These are phyloP conservation scores for Drosophila leontia DNA, from an alignment of 1,140 invertebrate genomes.

Conservation along the genomic window DNA sequence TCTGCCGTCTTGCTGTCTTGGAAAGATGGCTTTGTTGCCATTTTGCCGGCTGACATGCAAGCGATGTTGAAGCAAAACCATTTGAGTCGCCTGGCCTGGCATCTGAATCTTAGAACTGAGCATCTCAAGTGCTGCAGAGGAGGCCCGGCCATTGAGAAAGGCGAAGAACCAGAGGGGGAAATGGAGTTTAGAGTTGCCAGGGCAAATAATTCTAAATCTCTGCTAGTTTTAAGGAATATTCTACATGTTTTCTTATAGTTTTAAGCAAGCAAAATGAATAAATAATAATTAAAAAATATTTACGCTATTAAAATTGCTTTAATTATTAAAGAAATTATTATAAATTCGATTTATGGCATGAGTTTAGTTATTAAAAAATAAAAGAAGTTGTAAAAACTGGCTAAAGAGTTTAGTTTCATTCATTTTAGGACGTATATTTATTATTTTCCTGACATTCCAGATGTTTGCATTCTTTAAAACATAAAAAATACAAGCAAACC, in stretches of 20 bases:
- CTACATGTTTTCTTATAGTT: not conserved
- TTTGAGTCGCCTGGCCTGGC: conserved; percentile 33
- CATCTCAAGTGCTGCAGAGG: conserved; percentile 40
- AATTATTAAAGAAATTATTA: not conserved
- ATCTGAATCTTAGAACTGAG: conserved; percentile 38
- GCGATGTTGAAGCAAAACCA: conserved; percentile 45
- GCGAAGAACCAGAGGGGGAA: not conserved
- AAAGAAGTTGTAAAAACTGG: not conserved
- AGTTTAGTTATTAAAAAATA: not conserved
- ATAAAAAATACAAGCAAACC: not conserved
- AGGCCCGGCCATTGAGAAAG: not conserved
- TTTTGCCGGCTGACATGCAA: conserved; percentile 65
- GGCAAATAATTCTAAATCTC: not conserved
- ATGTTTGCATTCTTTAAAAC: not conserved
- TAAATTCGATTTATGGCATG: not conserved
- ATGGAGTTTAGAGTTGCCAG: conserved; percentile 29
- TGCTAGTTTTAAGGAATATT: not conserved
- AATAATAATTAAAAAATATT: no score
- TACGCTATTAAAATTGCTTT: not conserved
- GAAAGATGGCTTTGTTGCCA: conserved; percentile 69
- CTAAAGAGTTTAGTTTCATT: not conserved
- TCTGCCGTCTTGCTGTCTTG: not conserved
- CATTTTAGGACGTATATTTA: not conserved
- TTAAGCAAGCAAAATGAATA: not conserved
- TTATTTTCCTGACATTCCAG: no score